These are phyloP conservation scores for Eupelmus urozonus DNA, from an alignment of 2,888 invertebrate species.

Conservation along the genomic window DNA sequence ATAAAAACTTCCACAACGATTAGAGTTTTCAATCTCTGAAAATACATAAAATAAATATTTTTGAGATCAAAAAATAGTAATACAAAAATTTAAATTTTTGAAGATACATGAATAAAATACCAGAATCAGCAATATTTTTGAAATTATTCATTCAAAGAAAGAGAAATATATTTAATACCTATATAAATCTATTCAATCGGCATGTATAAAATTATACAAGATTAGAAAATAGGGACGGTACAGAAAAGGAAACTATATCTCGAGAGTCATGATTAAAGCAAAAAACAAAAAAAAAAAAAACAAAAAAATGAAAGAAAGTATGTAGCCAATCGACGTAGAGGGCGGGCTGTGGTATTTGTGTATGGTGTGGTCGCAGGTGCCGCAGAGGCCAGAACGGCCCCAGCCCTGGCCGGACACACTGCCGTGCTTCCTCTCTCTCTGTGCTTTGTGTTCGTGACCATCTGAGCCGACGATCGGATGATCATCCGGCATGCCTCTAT, in stretches of 20 bases:
- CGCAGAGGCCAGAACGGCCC: constrained; percentile 75
- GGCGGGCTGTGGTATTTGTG: constrained; percentile 65
- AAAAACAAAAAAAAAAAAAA: not conserved
- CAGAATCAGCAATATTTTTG: too few species aligned
- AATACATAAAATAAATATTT: not conserved
- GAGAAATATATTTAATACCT: constrained; percentile 3
- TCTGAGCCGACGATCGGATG: constrained; percentile 76
- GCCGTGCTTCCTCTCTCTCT: constrained; percentile 78
- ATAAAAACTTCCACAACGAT: too few species aligned
- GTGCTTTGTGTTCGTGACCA: constrained; percentile 77
- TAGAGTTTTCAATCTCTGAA: not conserved
- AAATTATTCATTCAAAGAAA: too few species aligned
- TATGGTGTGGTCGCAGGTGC: constrained; percentile 76
- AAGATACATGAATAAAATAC: too few species aligned
- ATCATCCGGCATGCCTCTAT: constrained; percentile 75
- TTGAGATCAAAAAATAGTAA: not conserved
- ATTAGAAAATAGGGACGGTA: not conserved
- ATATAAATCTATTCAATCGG: constrained; percentile 58
- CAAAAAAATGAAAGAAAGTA: constrained; percentile 51
- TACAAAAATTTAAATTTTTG: too few species aligned
- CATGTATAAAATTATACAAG: not conserved
- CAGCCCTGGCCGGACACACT: constrained; percentile 76
- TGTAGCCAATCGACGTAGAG: too few species aligned
- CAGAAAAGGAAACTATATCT: not conserved
- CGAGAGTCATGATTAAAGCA: not conserved